phyloP scores from a whole-genome alignment of 1,140 invertebrate species.

The Dendroctonus valens region DNA sequence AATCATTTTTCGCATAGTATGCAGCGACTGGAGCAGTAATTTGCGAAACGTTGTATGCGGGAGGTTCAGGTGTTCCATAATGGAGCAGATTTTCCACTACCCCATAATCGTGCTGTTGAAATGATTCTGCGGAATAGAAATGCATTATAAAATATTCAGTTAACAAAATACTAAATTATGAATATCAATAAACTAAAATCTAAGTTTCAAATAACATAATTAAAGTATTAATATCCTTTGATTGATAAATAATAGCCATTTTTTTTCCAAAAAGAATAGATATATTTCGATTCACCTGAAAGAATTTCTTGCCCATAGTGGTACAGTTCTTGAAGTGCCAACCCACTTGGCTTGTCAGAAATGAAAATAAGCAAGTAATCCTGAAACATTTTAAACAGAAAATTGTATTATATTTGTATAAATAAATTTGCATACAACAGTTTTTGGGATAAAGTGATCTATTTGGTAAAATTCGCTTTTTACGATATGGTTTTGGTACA shows the following conservation, averaged over 20 bases:
- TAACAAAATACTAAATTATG: no score
- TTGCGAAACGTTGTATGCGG: constrained; percentile 20
- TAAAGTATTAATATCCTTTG: no score
- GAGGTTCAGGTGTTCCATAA: constrained; percentile 24
- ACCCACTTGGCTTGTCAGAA: constrained; percentile 23
- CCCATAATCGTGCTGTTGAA: constrained; percentile 37
- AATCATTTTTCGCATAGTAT: constrained; percentile 32
- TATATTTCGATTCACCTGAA: constrained; percentile 13
- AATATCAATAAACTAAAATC: no score
- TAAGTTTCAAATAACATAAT: no score
- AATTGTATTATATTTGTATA: no score
- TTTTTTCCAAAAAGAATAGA: not conserved
- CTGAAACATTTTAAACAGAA: constrained; percentile 10
- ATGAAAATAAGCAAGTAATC: constrained; percentile 9
- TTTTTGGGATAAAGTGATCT: no score
- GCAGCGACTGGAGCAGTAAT: constrained; percentile 21
- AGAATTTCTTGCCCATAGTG: constrained; percentile 30
- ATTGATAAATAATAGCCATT: not conserved
- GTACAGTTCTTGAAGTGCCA: constrained; percentile 24
- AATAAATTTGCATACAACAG: no score
- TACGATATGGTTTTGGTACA: no score
- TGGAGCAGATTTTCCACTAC: constrained; percentile 6
- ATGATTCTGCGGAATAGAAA: constrained; percentile 8
- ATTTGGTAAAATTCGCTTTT: no score
- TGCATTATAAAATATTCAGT: no score